phyloP scores from a whole-genome alignment of 2,113 vertebrate genomes.

The Trinectes maculatus region DNA sequence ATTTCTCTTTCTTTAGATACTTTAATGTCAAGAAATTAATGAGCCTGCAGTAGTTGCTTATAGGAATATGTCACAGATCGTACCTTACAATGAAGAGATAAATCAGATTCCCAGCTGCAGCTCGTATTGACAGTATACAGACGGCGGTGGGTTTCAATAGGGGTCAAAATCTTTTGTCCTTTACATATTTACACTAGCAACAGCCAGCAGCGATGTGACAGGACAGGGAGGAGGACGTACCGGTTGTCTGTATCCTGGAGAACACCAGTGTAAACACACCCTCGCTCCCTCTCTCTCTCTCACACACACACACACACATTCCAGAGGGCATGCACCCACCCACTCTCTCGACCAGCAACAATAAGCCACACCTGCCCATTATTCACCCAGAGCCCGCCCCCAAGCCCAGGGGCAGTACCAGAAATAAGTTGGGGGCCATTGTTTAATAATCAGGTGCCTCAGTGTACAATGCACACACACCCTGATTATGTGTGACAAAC shows the following conservation, averaged over 20 bases:
- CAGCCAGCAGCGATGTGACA: constrained; percentile 15
- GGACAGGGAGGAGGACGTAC: constrained; percentile 23
- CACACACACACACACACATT: neutral
- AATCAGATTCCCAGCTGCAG: neutral
- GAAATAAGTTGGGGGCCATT: constrained; percentile 10
- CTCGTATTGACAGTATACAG: constrained; percentile 41
- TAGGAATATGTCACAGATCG: constrained; percentile 14
- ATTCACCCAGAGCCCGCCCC: constrained; percentile 52
- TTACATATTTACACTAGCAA: neutral
- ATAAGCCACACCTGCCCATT: constrained; percentile 25
- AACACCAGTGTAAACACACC: constrained; percentile 19
- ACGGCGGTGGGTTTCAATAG: neutral
- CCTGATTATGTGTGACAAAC: constrained; percentile 8
- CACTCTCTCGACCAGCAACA: constrained; percentile 35
- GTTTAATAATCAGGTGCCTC: constrained; percentile 15
- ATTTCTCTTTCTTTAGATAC: neutral
- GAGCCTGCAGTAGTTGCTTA: constrained; percentile 2
- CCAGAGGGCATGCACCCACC: constrained; percentile 19
- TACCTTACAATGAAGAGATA: neutral
- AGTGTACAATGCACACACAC: constrained; percentile 65
- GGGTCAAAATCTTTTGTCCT: constrained; percentile 13
- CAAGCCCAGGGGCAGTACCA: neutral
- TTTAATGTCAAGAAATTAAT: neutral
- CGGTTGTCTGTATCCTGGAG: constrained; percentile 29
- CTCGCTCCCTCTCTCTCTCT: neutral